Base-by-base conservation (phyloP, 2,888 invertebrate genomes). In the Nudaria mundana region DNA sequence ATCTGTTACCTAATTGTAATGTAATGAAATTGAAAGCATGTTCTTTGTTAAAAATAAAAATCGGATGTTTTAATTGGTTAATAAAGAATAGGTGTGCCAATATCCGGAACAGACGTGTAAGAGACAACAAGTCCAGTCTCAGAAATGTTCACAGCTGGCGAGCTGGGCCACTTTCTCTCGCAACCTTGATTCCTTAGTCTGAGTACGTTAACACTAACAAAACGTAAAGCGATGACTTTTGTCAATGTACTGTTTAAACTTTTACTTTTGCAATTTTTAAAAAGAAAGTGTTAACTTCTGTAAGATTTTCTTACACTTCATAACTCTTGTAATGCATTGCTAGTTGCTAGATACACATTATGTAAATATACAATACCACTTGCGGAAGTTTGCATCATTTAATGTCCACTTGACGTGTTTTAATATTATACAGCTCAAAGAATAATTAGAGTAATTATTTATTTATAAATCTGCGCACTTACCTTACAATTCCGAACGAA, bases 141-240 rank as follows among this genome's bases (percentile, higher is more conserved):
- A 54, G 57, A 20, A 5, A 13, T 41, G 41, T 53, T 63, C 64
- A 64, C 63, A 50, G 59, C 68, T 67, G 64, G 58, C 76, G 80
- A 70, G 81, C 84, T 81, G 70, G 81, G 84, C 73, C 83, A 87
- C 86, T 87, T 86, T 86, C 86, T 83, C 85, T 58, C 50, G 68
- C 83, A 82, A 80, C 86, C 86, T 86, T 86, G 86, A 86, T 87
- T 85, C 84, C 82, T 82, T 81, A 69, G 70, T 57, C 65, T 54
- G 66, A 60, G 72, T 72, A 74, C 81, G 74, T 74, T 74, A 76
- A 72, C 80, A 72, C 67, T 67, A 64, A 63, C 64, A 62, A n/a
- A 24, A 65, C 57, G 65, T 66, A 64, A 73, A 76, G 66, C 56
- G 64, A 77, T 74, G 74, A 76, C 65, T 78, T 82, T 80, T 66